phyloP scores from a whole-genome alignment of 2,797 vertebrate genomes.

The Scleropages formosus region DNA sequence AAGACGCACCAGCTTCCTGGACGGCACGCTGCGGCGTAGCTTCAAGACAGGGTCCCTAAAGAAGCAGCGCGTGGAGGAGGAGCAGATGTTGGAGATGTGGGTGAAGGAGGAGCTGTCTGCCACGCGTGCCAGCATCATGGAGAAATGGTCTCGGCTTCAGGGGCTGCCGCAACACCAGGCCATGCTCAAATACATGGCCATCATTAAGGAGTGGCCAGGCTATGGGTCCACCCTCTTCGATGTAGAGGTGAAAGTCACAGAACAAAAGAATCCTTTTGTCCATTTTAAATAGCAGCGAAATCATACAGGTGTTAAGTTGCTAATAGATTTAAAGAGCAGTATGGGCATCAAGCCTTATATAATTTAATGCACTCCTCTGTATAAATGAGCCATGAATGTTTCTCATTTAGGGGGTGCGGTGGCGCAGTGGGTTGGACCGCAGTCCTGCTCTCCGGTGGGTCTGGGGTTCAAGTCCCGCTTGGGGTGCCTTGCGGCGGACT shows the following conservation, averaged over 20 bases:
- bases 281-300: neutral
- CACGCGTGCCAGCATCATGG: constrained; percentile 78
- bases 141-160: constrained; percentile 83
- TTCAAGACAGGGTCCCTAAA: constrained; percentile 85
- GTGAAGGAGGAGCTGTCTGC: constrained; percentile 88
- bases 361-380: neutral
- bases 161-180: constrained; percentile 87
- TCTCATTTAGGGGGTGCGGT: too few species aligned
- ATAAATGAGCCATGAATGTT: too few species aligned
- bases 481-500: too few species aligned
- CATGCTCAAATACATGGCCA: constrained; percentile 88
- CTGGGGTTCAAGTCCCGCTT: too few species aligned
- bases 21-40: constrained; percentile 81
- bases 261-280: neutral
- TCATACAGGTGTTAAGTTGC: neutral
- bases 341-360: neutral
- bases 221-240: constrained; percentile 91
- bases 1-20: constrained; percentile 85
- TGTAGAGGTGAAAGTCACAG: constrained; percentile 73
- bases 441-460: too few species aligned
- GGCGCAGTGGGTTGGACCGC: too few species aligned
- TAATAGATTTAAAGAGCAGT: neutral
- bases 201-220: constrained; percentile 87
- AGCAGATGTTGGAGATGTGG: constrained; percentile 96
- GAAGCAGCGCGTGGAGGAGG: constrained; percentile 88